Percentiles rank a stretch among this genome's conserved stretches.
phyloP scores from a whole-genome alignment of 2,888 invertebrate species.

The Agriopis leucophaearia region DNA sequence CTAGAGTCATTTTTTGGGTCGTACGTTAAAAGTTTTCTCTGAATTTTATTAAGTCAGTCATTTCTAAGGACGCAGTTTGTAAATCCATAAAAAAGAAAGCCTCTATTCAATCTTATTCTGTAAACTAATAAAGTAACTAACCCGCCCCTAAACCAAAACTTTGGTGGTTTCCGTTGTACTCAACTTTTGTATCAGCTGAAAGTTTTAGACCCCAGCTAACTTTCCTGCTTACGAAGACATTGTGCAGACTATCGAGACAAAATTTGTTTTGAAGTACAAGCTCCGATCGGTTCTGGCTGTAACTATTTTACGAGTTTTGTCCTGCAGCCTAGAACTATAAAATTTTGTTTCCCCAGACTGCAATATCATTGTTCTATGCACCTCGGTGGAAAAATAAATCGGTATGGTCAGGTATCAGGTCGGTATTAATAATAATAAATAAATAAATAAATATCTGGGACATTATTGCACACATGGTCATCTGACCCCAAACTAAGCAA shows the following conservation, averaged over 20 bases:
- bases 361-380: constrained; percentile 27
- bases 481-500: no score
- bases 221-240: constrained; percentile 44
- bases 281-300: constrained; percentile 59
- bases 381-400: no score
- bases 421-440: no score
- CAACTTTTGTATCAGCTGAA: constrained; percentile 30
- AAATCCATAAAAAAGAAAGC: neutral
- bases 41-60: no score
- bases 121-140: constrained; percentile 21
- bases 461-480: no score
- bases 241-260: constrained; percentile 38
- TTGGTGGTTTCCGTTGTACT: constrained; percentile 19
- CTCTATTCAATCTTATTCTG: neutral
- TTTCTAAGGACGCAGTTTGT: no score
- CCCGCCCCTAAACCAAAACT: constrained; percentile 11
- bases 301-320: constrained; percentile 76
- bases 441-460: no score
- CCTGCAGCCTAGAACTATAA: constrained; percentile 58
- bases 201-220: constrained; percentile 26
- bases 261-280: constrained; percentile 44
- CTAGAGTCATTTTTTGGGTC: no score
- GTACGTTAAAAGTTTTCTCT: no score
- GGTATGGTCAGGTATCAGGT: no score
- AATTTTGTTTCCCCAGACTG: constrained; percentile 32